These are phyloP conservation scores for Oscheius sp. DNA, from an alignment of 2,888 invertebrate genomes.

Conservation along the genomic window DNA sequence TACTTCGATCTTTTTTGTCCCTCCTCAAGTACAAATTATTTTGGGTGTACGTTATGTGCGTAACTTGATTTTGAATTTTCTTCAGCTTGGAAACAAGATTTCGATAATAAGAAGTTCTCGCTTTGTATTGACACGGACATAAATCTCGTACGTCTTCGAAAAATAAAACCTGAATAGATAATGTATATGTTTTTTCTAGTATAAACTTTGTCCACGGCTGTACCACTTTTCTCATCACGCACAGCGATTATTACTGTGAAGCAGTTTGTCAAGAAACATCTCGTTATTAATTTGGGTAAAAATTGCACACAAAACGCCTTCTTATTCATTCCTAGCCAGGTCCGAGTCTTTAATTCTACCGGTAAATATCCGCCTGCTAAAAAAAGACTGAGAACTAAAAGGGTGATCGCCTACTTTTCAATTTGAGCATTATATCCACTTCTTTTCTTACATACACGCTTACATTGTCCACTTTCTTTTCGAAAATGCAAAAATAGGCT, in stretches of 20 bases:
- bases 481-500: slow-evolving; percentile 22
- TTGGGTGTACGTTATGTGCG: too few species aligned
- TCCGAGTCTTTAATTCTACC: slow-evolving; percentile 20
- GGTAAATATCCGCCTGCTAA: slow-evolving; percentile 10
- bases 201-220: not conserved
- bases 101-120: too few species aligned
- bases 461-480: not conserved
- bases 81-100: too few species aligned
- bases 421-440: slow-evolving; percentile 11
- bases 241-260: slow-evolving; percentile 22
- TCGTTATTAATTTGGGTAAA: not conserved
- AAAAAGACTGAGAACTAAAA: not conserved
- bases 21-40: too few species aligned
- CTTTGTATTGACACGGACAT: not conserved
- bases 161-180: slow-evolving; percentile 16
- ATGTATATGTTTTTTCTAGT: not conserved
- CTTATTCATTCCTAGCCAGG: slow-evolving; percentile 29
- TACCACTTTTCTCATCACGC: slow-evolving; percentile 18
- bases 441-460: slow-evolving; percentile 15
- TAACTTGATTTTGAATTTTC: too few species aligned
- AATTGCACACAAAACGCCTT: slow-evolving; percentile 6
- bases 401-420: not conserved
- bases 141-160: slow-evolving; percentile 27
- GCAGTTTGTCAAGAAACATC: slow-evolving; percentile 1
- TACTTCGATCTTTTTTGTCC: too few species aligned